These are phyloP conservation scores for Ceratotherium simum DNA, from an alignment of 2,113 vertebrate genomes.

Conservation along the genomic window DNA sequence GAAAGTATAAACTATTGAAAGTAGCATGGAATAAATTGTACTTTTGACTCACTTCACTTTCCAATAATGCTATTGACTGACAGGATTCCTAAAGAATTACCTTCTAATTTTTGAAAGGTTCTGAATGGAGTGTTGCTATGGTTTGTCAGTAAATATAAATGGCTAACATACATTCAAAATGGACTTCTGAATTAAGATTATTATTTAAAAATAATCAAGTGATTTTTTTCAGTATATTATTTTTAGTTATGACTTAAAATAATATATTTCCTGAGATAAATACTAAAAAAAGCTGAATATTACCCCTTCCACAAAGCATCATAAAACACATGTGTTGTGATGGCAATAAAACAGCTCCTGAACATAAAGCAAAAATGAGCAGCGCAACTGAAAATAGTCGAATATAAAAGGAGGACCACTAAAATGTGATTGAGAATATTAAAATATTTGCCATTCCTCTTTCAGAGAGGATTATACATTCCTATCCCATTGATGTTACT, in stretches of 20 bases:
- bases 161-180: background rate
- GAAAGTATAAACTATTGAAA: background rate
- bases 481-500: background rate
- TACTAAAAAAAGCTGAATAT: background rate
- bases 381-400: background rate
- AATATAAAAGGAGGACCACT: background rate
- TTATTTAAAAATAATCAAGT: background rate
- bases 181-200: background rate
- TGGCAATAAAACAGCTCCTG: background rate
- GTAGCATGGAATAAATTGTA: background rate
- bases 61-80: background rate
- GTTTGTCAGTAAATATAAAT: background rate
- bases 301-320: background rate
- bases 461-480: background rate
- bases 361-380: background rate
- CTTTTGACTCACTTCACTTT: background rate
- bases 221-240: background rate
- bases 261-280: background rate
- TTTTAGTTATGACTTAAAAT: background rate
- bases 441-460: background rate
- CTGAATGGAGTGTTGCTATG: background rate
- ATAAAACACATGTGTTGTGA: background rate
- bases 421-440: background rate
- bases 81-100: background rate
- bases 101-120: conserved; percentile 18